Evolutionary conservation across 2,888 invertebrate species (phyloP), one percentile per base, ranked within the genome.

Genomic region (Silvanus unidentatus): DNA sequence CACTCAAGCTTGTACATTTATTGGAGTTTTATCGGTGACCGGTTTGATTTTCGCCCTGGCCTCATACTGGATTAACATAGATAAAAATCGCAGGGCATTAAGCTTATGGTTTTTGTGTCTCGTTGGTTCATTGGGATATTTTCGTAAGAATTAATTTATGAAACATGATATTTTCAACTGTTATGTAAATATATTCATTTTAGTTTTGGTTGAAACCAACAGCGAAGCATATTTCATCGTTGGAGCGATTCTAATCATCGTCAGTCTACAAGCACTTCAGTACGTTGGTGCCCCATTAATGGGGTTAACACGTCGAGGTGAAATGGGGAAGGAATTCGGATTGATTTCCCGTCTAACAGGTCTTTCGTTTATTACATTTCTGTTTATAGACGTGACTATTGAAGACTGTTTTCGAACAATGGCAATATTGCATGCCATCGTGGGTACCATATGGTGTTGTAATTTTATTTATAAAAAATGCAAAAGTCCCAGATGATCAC

Each of bases 121-220:
- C 40, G 62, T 73, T 14, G 78, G 78, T 13, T 74, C 77, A 8
- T 48, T 74, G 27, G 78, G 79, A 37, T 79, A 78, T 60, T 76
- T 77, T 50, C 75, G 80, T 80, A 66, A 73, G 72, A 22, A 22
- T 22, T 22, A 22, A 22, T 22, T 22, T 5, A 22, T 22, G 3
- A 22, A 22, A n/a, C n/a, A n/a, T n/a, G n/a, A 28, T 28, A 9
- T 28, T 28, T 10, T 10, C 10, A 10, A 10, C 8, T 10, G 28
- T 28, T 28, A 28, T 9, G 4, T 32, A 32, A 12, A 32, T 8
- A 12, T 29, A 42, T 52, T 62, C n/a, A n/a, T n/a, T 65, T 44
- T 42, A 71, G 70, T 69, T 52, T 53, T 70, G 41, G 61, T 68
- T 1, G 67, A 66, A 43, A 62, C 60, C 22, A 55, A 52, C 22